These are phyloP conservation scores for Pantelozetes paolii DNA, from an alignment of 2,888 invertebrate species.

Conservation along the genomic window DNA sequence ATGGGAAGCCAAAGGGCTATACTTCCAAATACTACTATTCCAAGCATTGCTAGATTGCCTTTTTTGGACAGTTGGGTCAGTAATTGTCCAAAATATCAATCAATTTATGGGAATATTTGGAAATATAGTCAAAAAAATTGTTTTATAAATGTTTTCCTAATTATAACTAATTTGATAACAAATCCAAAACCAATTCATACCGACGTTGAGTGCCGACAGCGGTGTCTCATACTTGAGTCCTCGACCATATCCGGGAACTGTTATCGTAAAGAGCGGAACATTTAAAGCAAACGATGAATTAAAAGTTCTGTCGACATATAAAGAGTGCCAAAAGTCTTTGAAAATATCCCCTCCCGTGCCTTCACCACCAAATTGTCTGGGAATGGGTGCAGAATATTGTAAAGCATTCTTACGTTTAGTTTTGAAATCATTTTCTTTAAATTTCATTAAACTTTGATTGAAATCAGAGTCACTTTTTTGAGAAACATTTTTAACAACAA, in stretches of 20 bases:
- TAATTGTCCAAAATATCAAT: no score
- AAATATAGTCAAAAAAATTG: no score
- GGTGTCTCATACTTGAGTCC: constrained; percentile 27
- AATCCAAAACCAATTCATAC: no score
- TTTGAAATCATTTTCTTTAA: background rate
- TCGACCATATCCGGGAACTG: constrained; percentile 41
- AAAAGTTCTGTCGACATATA: constrained; percentile 40
- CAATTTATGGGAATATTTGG: no score
- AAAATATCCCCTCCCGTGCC: background rate
- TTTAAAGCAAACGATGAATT: constrained; percentile 43
- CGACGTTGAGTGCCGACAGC: constrained; percentile 35
- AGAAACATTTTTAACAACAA: background rate
- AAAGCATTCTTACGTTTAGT: background rate
- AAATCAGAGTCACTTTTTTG: background rate
- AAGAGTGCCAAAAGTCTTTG: constrained; percentile 27
- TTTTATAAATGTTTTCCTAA: no score
- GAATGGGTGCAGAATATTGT: background rate
- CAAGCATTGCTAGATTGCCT: constrained; percentile 40
- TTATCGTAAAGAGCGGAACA: constrained; percentile 41
- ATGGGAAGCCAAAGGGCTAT: constrained; percentile 31
- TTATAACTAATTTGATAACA: no score
- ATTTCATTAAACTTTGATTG: background rate
- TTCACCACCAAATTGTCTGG: background rate
- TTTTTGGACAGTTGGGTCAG: no score
- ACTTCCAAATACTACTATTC: constrained; percentile 33